A percentile compares a stretch with the other conserved stretches of the same genome.
Evolutionary conservation across 2,113 vertebrate genomes (phyloP).

Genomic region (Macquaria australasica): DNA sequence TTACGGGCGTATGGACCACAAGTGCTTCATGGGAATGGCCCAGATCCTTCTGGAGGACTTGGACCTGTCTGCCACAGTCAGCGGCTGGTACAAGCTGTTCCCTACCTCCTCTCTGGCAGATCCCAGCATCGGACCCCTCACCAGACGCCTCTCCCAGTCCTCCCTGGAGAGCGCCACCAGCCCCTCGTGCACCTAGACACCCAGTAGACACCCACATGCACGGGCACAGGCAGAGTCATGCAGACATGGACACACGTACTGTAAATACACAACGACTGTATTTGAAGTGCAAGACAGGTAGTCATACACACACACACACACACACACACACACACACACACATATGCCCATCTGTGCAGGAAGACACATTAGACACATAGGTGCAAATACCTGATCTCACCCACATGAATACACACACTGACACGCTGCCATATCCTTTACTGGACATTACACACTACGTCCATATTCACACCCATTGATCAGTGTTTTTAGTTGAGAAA

Average conservation of each 20-base stretch:
- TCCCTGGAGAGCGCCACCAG: slow-evolving; percentile 98
- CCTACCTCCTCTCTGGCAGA: slow-evolving; percentile 98
- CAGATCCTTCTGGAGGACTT: slow-evolving; percentile 98
- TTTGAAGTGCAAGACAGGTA: slow-evolving; percentile 61
- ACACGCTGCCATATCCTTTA: slow-evolving; percentile 34
- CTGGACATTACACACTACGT: slow-evolving; percentile 1
- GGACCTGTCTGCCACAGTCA: slow-evolving; percentile 90
- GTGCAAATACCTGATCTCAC: slow-evolving; percentile 26
- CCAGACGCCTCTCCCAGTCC: slow-evolving; percentile 96
- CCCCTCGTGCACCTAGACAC: slow-evolving; percentile 92
- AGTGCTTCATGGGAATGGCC: slow-evolving; percentile 99
- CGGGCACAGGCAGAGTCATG: slow-evolving; percentile 46
- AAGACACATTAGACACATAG: slow-evolving; percentile 39
- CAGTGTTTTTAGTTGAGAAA: slow-evolving; percentile 37
- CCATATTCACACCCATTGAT: slow-evolving; percentile 29
- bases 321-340: neutral
- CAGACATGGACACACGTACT: slow-evolving; percentile 67
- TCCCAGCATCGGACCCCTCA: slow-evolving; percentile 93
- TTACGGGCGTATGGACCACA: slow-evolving; percentile 99
- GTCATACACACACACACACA: slow-evolving; percentile 40
- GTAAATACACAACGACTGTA: slow-evolving; percentile 72
- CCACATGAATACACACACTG: slow-evolving; percentile 33
- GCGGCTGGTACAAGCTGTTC: slow-evolving; percentile 99
- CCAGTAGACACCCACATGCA: slow-evolving; percentile 41
- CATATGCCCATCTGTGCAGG: slow-evolving; percentile 30